Percentiles rank a stretch among this genome's conserved stretches.
Evolutionary conservation across 2,797 vertebrate genomes (phyloP).

Genomic region (Euthynnus affinis): DNA sequence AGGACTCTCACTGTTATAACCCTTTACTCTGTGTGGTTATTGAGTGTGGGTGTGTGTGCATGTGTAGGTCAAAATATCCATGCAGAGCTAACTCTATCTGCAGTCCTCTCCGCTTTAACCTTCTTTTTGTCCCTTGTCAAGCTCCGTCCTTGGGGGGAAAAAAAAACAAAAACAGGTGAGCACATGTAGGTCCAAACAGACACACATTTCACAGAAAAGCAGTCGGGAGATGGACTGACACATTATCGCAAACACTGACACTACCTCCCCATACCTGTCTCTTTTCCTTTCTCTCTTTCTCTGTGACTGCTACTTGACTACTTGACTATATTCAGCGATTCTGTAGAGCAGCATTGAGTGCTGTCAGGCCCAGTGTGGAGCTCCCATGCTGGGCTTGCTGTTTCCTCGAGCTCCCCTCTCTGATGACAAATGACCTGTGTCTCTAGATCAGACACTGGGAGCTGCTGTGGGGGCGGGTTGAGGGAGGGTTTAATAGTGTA

Average conservation of each 20-base stretch:
- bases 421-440: slow-evolving; percentile 85
- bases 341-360: slow-evolving; percentile 53
- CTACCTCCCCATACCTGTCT: slow-evolving; percentile 50
- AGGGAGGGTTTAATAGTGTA: slow-evolving; percentile 81
- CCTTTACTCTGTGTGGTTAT: slow-evolving; percentile 10
- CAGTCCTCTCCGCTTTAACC: slow-evolving; percentile 41
- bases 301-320: slow-evolving; percentile 49
- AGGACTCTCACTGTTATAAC: slow-evolving; percentile 46
- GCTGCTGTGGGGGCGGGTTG: slow-evolving; percentile 68
- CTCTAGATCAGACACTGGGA: slow-evolving; percentile 75
- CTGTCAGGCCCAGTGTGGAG: slow-evolving; percentile 64
- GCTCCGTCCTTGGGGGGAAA: slow-evolving; percentile 33
- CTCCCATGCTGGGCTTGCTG: slow-evolving; percentile 72
- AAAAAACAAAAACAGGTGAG: slow-evolving; percentile 31
- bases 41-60: slow-evolving; percentile 5
- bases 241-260: slow-evolving; percentile 51
- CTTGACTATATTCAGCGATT: slow-evolving; percentile 68
- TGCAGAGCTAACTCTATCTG: slow-evolving; percentile 51
- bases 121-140: slow-evolving; percentile 51
- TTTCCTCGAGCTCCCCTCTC: slow-evolving; percentile 73
- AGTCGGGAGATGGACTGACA: slow-evolving; percentile 38
- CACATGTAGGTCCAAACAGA: slow-evolving; percentile 12
- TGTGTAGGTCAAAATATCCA: slow-evolving; percentile 37
- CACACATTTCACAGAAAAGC: slow-evolving; percentile 7
- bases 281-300: slow-evolving; percentile 23